Evolutionary conservation across 2,888 invertebrate genomes (phyloP).

Genomic region (Priocnemis perturbator): DNA sequence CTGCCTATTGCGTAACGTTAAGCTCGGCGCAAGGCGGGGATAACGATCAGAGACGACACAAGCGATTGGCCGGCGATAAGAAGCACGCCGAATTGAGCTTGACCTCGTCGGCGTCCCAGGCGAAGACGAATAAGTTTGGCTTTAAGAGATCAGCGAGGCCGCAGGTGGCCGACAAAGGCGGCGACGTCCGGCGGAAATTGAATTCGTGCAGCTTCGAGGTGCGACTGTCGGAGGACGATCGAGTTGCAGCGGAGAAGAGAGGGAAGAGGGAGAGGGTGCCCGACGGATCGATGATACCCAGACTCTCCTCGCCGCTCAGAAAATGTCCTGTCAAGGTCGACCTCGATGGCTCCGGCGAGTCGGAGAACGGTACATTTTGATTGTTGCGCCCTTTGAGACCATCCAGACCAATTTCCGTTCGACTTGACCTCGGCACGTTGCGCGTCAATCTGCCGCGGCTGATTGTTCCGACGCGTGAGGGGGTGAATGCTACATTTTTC

Average conservation of each 20-base stretch:
- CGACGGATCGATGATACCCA: constrained; percentile 37
- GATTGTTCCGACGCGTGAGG: too few species aligned
- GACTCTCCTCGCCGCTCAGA: constrained; percentile 20
- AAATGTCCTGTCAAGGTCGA: neutral
- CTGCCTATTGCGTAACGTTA: too few species aligned
- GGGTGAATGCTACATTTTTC: neutral
- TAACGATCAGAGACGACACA: too few species aligned
- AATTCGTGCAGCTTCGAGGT: constrained; percentile 59
- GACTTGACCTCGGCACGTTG: too few species aligned
- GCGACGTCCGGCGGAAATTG: constrained; percentile 45
- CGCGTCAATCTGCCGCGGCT: too few species aligned
- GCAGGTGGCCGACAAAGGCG: constrained; percentile 19
- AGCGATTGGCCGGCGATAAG: too few species aligned
- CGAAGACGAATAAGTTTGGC: constrained; percentile 3
- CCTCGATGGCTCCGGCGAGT: neutral
- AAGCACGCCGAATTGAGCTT: too few species aligned
- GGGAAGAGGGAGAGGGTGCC: neutral
- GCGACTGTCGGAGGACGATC: constrained; percentile 14
- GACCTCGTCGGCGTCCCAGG: too few species aligned
- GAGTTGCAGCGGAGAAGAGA: too few species aligned
- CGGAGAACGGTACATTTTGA: constrained; percentile 29
- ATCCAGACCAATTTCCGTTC: too few species aligned
- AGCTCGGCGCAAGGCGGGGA: too few species aligned
- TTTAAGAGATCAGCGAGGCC: neutral
- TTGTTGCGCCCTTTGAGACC: too few species aligned